Base-by-base conservation (phyloP, 2,888 invertebrate species). In the Corbicula japonica region DNA sequence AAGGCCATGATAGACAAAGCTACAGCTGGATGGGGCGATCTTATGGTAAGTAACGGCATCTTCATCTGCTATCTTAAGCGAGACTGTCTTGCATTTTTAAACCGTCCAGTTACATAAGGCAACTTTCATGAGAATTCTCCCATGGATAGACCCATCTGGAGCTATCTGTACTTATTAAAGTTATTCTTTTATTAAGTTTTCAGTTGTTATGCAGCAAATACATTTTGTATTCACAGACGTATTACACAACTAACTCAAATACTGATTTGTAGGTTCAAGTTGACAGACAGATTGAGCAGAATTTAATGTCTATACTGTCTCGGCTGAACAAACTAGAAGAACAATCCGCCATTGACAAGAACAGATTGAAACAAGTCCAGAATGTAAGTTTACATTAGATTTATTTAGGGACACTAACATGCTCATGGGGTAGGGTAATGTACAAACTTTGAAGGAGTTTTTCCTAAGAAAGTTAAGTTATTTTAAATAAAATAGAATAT, bases 191-290 rank as follows among this genome's bases (percentile, higher is more conserved):
- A n/a, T n/a, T n/a, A n/a, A n/a, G n/a, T n/a, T n/a, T n/a, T n/a
- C n/a, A n/a, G n/a, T n/a, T n/a, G n/a, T n/a, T n/a, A n/a, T n/a
- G n/a, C n/a, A n/a, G n/a, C n/a, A n/a, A n/a, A n/a, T n/a, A n/a
- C n/a, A n/a, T n/a, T n/a, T n/a, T n/a, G n/a, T n/a, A n/a, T n/a
- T n/a, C n/a, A n/a, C n/a, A n/a, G n/a, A n/a, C n/a, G n/a, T n/a
- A n/a, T n/a, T n/a, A n/a, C n/a, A n/a, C n/a, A n/a, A n/a, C n/a
- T n/a, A n/a, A n/a, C n/a, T n/a, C n/a, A n/a, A n/a, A n/a, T n/a
- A n/a, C n/a, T n/a, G n/a, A n/a, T 41, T 74, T 79, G 5, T 77
- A 92, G 92, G 88, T 86, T 41, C 89, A 88, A 75, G 62, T 91
- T 5, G 88, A 91, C 46, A 78, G 85, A 62, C 76, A 84, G 38